Evolutionary conservation across 2,888 invertebrate species (phyloP), one percentile per base, ranked within the genome.

Genomic region (Pemphredon lugubris): DNA sequence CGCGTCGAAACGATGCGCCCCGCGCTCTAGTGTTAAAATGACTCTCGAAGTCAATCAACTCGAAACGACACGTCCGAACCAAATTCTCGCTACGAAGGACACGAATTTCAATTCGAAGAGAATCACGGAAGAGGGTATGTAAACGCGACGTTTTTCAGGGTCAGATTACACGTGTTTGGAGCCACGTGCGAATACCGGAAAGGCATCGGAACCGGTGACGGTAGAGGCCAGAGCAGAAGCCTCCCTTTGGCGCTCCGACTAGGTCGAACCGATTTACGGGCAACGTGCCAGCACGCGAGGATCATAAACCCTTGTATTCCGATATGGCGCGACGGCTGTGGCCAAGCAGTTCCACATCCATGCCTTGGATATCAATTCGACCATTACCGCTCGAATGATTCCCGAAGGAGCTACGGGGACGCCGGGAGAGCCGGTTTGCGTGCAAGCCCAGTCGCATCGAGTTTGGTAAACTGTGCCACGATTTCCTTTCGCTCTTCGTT

Each of bases 301-400:
- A 78, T 75, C 72, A 74, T 80, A 74, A 76, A 80, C 76, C 63
- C 74, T 74, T 74, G 80, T 76, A 78, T 64, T 72, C 61, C 66
- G 77, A 80, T 80, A 66, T 64, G 68, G 59, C 40, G 48, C 58
- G 60, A 68, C 63, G 74, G 54, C 64, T 72, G 64, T 47, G 71
- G 53, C 63, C 71, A 60, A 60, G 59, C 74, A 58, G 60, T 58
- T 44, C 51, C 66, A 53, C 70, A 69, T 61, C 79, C 72, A 73
- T 55, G 70, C 45, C 20, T 61, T 53, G 71, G 57, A 72, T 80
- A 80, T 80, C 80, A 80, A 80, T 80, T 80, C 51, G 57, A 30
- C 57, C 60, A 64, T 77, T 79, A 66, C 77, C 55, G 65, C 21
- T 44, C 64, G 53, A 77, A 65, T 34, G 59, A 57, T 64, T 77